These are phyloP conservation scores for Eristalis arbustorum DNA, from an alignment of 2,888 invertebrate species.

Conservation along the genomic window DNA sequence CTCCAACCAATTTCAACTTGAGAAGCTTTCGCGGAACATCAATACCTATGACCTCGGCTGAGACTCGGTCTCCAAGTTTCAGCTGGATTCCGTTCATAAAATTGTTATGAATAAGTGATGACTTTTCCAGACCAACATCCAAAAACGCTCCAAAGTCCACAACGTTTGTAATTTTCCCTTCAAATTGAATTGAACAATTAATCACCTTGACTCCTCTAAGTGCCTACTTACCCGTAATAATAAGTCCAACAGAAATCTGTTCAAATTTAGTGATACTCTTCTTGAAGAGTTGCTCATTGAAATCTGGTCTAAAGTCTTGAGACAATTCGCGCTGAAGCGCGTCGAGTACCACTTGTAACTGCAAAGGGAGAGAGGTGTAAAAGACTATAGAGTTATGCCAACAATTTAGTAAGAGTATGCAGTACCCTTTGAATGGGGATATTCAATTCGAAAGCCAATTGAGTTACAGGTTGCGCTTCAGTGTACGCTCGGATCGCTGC, in stretches of 20 bases:
- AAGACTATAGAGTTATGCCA: neutral
- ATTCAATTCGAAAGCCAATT: conserved; percentile 81
- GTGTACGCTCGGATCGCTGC: conserved; percentile 75
- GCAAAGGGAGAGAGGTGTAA: conserved; percentile 40
- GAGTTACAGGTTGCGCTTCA: conserved; percentile 73
- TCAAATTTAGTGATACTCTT: conserved; percentile 85
- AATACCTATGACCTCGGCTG: conserved; percentile 84
- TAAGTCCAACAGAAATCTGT: conserved; percentile 84
- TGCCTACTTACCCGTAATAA: conserved; percentile 82
- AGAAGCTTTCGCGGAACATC: conserved; percentile 83
- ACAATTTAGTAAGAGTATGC: conserved; percentile 78
- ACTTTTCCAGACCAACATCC: conserved; percentile 88
- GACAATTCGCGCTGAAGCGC: conserved; percentile 82
- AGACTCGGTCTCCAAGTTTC: conserved; percentile 85
- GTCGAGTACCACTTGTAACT: conserved; percentile 81
- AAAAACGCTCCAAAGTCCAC: conserved; percentile 96
- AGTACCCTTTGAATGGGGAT: conserved; percentile 84
- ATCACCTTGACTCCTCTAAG: conserved; percentile 57
- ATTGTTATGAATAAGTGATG: conserved; percentile 86
- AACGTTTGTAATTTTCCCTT: conserved; percentile 90
- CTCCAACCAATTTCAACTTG: conserved; percentile 81
- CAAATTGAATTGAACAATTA: neutral
- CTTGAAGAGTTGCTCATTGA: conserved; percentile 86
- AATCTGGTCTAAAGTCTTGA: conserved; percentile 88
- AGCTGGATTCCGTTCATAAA: conserved; percentile 82